Base-by-base conservation (phyloP, 2,888 invertebrate species). In the Cyrtodaria siliqua region DNA sequence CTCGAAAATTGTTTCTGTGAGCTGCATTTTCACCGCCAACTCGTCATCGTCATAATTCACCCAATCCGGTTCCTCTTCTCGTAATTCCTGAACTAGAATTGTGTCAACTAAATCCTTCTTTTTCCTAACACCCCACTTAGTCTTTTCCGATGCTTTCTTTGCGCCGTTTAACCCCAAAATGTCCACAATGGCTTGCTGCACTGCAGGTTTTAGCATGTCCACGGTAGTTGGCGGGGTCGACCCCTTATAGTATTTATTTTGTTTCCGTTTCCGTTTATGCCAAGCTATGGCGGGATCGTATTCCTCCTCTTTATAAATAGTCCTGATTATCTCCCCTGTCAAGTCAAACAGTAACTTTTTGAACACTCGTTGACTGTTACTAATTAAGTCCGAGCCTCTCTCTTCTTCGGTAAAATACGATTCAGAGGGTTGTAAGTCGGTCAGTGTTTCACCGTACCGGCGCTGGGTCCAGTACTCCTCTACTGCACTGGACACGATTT, bases 1-100 rank as follows among this genome's bases (percentile, higher is more conserved):
- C 77, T 94, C 93, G 72, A 95, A 93, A 86, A 96, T 94, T 72
- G 94, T 94, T 78, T 95, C 94, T 0, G 95, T 90, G 18, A 94
- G 87, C 74, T 93, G 92, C 81, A 92, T 94, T 87, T 96, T 95
- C 24, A 96, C 95, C 42, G 95, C 94, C 23, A 95, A 93, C 90
- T 96, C 96, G 87, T 96, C 96, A 56, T 94, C 93, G 89, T 96
- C 95, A 89, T 96, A 96, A 89, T 95, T 95, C 0, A 95, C 95
- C 96, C 96, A 96, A 80, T 95, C 95, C 16, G 94, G 93, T 89
- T 96, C 96, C 86, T 96, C 96, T 60, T 95, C 95, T 83, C 95
- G 95, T 59, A 95, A 94, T 91, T 96, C 96, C 68, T 95, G 94
- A 33, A 96, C 95, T 66, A 96, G 93, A 68, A 96, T 94, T 86